phyloP scores from a whole-genome alignment of 2,888 invertebrate species.

The Drosophila peninsularis region DNA sequence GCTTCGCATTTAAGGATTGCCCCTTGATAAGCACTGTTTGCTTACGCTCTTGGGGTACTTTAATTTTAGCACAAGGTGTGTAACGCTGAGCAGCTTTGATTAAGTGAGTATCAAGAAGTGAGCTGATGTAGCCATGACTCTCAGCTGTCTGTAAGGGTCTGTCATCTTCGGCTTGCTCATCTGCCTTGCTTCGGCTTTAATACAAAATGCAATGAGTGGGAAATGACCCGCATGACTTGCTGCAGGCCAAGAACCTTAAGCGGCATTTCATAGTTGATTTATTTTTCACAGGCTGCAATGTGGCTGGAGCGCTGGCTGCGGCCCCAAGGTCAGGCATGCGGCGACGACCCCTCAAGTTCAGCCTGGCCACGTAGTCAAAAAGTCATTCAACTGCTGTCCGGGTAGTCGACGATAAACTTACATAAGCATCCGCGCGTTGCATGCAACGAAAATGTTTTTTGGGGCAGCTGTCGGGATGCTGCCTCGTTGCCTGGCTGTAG shows the following conservation, averaged over 20 bases:
- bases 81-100: background rate
- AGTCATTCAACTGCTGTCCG: slow-evolving; percentile 69
- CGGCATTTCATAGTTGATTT: slow-evolving; percentile 57
- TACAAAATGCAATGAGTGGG: slow-evolving; percentile 39
- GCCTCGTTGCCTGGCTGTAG: slow-evolving; percentile 2
- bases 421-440: slow-evolving; percentile 66
- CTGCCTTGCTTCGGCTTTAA: slow-evolving; percentile 1
- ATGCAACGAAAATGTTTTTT: slow-evolving; percentile 48
- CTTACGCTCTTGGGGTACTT: background rate
- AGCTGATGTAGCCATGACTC: background rate
- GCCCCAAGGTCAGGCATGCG: slow-evolving; percentile 38
- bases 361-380: slow-evolving; percentile 28
- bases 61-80: slow-evolving; percentile 1
- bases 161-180: background rate
- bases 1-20: slow-evolving; percentile 61
- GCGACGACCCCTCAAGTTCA: slow-evolving; percentile 61
- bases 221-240: slow-evolving; percentile 26
- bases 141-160: background rate
- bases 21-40: slow-evolving; percentile 18
- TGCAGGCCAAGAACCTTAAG: slow-evolving; percentile 35
- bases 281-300: slow-evolving; percentile 34
- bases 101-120: background rate
- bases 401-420: slow-evolving; percentile 39
- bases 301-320: slow-evolving; percentile 1
- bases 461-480: slow-evolving; percentile 24